A percentile compares a stretch with the other conserved stretches of the same genome.
Evolutionary conservation across 2,888 invertebrate species (phyloP).

Genomic region (Trissolcus japonicus): DNA sequence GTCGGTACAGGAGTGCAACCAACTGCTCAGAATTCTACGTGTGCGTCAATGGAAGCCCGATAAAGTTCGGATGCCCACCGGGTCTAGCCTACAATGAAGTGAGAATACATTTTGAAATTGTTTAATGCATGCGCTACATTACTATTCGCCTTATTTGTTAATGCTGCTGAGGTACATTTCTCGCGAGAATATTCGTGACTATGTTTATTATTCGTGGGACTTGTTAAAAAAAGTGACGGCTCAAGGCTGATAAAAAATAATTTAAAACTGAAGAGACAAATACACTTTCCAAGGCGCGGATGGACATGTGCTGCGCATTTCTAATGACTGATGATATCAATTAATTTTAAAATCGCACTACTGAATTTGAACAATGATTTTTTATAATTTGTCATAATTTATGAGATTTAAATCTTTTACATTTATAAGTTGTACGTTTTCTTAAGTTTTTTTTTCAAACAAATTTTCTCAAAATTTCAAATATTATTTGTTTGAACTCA

Average conservation of each 20-base stretch:
- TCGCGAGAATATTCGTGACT: conserved; percentile 42
- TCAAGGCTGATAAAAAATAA: conserved; percentile 45
- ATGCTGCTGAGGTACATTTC: conserved; percentile 41
- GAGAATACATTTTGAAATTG: conserved; percentile 64
- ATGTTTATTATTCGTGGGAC: conserved; percentile 48
- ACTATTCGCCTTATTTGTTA: conserved; percentile 52
- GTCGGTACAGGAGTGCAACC: conserved; percentile 80
- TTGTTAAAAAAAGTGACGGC: conserved; percentile 34
- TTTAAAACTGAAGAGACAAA: conserved; percentile 29
- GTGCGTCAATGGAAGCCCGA: conserved; percentile 79
- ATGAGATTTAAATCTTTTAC: too few species aligned
- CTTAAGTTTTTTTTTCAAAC: too few species aligned
- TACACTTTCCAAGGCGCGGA: conserved; percentile 26
- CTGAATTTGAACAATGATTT: too few species aligned
- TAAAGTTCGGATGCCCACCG: conserved; percentile 81
- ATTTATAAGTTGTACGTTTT: too few species aligned
- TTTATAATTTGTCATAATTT: too few species aligned
- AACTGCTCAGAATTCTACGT: conserved; percentile 83
- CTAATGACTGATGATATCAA: conserved; percentile 26
- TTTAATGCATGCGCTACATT: conserved; percentile 53
- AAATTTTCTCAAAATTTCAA: too few species aligned
- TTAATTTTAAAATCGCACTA: conserved; percentile 15
- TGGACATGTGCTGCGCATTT: conserved; percentile 21
- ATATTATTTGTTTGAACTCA: too few species aligned
- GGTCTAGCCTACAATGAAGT: conserved; percentile 81